Conservation (phyloP, 2,888 invertebrate genomes). For the Diaphora mendica region DNA sequence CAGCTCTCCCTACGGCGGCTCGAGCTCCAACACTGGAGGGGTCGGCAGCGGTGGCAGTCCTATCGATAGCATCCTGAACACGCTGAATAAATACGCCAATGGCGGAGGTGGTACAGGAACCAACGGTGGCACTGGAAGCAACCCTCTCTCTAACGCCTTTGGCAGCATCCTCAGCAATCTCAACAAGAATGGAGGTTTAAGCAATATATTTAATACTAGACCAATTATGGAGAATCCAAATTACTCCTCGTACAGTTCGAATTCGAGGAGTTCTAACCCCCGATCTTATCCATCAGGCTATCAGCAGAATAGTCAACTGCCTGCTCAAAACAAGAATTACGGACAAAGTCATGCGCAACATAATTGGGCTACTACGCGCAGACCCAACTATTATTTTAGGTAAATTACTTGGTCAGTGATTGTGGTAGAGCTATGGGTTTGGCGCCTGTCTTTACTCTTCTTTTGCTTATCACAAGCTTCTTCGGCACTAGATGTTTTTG, state of each 20-base stretch:
- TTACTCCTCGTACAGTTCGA: constrained; percentile 73
- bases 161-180: constrained; percentile 75
- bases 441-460: constrained; percentile 45
- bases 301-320: constrained; percentile 67
- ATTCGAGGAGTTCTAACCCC: constrained; percentile 75
- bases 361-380: constrained; percentile 68
- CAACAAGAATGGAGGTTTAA: constrained; percentile 58
- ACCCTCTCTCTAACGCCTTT: constrained; percentile 49
- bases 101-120: constrained; percentile 55
- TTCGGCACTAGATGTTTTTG: constrained; percentile 8
- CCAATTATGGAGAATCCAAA: constrained; percentile 81
- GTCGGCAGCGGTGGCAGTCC: constrained; percentile 58
- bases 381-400: constrained; percentile 79
- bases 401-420: constrained; percentile 64
- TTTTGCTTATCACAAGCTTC: constrained; percentile 40
- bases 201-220: constrained; percentile 75
- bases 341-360: constrained; percentile 67
- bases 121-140: constrained; percentile 30
- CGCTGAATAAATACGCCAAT: constrained; percentile 67
- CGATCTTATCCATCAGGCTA: constrained; percentile 78
- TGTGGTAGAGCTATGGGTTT: constrained; percentile 55
- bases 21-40: constrained; percentile 46
- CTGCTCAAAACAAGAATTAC: constrained; percentile 73
- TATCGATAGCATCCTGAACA: constrained; percentile 66
- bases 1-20: constrained; percentile 50